Evolutionary conservation across 2,888 invertebrate species (phyloP).

Genomic region (Meteorus cinctellus): DNA sequence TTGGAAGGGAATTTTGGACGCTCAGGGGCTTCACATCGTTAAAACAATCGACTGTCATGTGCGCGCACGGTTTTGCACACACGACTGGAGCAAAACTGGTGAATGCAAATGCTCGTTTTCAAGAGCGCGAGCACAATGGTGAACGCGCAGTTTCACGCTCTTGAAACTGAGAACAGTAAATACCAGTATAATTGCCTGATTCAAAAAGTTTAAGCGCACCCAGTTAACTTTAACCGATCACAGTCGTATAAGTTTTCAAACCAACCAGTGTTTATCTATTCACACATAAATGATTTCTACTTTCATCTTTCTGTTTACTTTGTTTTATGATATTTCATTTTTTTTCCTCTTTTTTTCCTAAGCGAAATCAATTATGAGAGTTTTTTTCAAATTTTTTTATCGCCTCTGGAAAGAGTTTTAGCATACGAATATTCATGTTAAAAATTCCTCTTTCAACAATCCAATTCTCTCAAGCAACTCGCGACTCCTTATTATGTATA

Average conservation of each 20-base stretch:
- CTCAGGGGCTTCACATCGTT: conserved; percentile 59
- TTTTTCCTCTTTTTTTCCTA: background rate
- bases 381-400: background rate
- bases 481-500: conserved; percentile 12
- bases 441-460: background rate
- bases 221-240: conserved; percentile 27
- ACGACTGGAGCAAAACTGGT: conserved; percentile 51
- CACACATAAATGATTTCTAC: too few relatives aligned
- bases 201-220: conserved; percentile 59
- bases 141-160: conserved; percentile 43
- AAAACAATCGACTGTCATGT: conserved; percentile 68
- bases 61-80: conserved; percentile 34
- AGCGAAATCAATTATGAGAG: background rate
- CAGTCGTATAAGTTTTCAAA: background rate
- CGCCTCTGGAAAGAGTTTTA: background rate
- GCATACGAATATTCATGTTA: background rate
- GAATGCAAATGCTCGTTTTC: conserved; percentile 65
- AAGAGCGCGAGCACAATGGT: conserved; percentile 65
- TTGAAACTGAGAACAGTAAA: conserved; percentile 65
- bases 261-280: too few relatives aligned
- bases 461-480: too few relatives aligned
- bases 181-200: conserved; percentile 71
- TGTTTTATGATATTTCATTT: too few relatives aligned
- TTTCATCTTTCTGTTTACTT: too few relatives aligned
- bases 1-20: background rate